A percentile compares a stretch with the other conserved stretches of the same genome.
These are phyloP conservation scores for Podargus strigoides DNA, from an alignment of 2,797 vertebrate species.

Conservation along the genomic window DNA sequence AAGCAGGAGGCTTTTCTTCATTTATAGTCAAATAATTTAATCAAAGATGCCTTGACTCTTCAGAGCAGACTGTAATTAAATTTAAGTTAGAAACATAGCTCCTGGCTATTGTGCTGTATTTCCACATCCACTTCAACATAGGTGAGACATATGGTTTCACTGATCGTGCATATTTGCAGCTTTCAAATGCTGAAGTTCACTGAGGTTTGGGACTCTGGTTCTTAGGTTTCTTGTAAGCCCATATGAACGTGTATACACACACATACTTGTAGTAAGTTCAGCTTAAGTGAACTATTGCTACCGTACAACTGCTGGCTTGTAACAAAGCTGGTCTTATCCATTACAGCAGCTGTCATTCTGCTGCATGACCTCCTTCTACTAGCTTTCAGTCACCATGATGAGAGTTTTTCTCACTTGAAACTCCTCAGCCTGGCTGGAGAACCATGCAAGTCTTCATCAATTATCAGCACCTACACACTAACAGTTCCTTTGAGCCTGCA, in stretches of 20 bases:
- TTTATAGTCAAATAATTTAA: neutral
- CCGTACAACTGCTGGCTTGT: neutral
- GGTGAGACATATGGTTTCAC: neutral
- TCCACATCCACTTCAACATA: neutral
- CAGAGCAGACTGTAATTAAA: neutral
- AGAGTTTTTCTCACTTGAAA: neutral
- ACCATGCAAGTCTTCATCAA: neutral
- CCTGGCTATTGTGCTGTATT: neutral
- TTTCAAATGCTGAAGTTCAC: neutral
- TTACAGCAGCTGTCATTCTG: neutral
- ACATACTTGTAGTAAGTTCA: neutral
- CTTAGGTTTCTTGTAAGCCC: neutral
- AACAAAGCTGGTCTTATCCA: neutral
- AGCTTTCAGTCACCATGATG: neutral
- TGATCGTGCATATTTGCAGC: neutral
- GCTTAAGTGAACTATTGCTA: neutral
- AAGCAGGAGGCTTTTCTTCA: neutral
- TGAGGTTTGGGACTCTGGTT: neutral
- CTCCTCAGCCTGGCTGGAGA: neutral
- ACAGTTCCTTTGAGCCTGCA: neutral
- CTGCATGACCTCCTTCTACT: neutral
- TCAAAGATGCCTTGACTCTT: rapidly evolving
- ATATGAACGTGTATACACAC: neutral
- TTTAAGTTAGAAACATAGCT: neutral
- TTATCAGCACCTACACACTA: neutral